These are phyloP conservation scores for Drosophila paramelanica DNA, from an alignment of 2,888 invertebrate species.

Conservation along the genomic window DNA sequence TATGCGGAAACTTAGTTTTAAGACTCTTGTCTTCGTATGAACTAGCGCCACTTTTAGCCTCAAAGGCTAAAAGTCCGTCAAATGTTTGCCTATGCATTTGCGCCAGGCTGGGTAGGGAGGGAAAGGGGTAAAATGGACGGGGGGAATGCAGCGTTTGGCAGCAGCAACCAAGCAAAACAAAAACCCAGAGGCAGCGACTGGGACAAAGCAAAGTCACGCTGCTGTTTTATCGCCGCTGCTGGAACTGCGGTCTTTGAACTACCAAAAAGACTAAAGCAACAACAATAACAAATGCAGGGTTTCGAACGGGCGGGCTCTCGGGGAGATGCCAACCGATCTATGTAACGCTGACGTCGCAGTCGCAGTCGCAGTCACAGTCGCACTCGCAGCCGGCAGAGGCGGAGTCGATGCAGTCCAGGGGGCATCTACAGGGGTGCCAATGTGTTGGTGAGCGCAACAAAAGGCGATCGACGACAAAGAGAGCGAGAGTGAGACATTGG, in stretches of 20 bases:
- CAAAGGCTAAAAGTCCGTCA: not conserved
- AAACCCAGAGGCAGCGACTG: slow-evolving; percentile 9
- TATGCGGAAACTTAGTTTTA: too few species aligned
- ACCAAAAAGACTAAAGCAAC: slow-evolving; percentile 54
- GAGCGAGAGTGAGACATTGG: slow-evolving; percentile 9
- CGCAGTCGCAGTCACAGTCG: slow-evolving; percentile 17
- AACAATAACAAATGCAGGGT: slow-evolving; percentile 10
- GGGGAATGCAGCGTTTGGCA: slow-evolving; percentile 16
- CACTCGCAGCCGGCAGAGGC: slow-evolving; percentile 10
- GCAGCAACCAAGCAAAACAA: slow-evolving; percentile 27
- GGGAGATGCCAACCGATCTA: slow-evolving; percentile 46
- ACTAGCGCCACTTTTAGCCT: too few species aligned
- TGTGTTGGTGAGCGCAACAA: slow-evolving; percentile 43
- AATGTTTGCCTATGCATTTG: not conserved
- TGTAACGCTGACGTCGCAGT: slow-evolving; percentile 37
- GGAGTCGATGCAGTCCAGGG: slow-evolving; percentile 36
- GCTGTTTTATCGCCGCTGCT: slow-evolving; percentile 23
- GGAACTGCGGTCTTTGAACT: slow-evolving; percentile 73
- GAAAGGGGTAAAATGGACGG: slow-evolving; percentile 5
- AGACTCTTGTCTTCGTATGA: too few species aligned
- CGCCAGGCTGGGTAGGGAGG: not conserved
- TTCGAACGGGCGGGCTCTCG: slow-evolving; percentile 10
- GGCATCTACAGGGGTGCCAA: slow-evolving; percentile 34
- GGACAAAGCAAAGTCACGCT: slow-evolving; percentile 31
- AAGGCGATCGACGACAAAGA: slow-evolving; percentile 9